A percentile compares a stretch with the other conserved stretches of the same genome.
Conservation (phyloP, 2,888 invertebrate genomes). For the Silvanus unidentatus region DNA sequence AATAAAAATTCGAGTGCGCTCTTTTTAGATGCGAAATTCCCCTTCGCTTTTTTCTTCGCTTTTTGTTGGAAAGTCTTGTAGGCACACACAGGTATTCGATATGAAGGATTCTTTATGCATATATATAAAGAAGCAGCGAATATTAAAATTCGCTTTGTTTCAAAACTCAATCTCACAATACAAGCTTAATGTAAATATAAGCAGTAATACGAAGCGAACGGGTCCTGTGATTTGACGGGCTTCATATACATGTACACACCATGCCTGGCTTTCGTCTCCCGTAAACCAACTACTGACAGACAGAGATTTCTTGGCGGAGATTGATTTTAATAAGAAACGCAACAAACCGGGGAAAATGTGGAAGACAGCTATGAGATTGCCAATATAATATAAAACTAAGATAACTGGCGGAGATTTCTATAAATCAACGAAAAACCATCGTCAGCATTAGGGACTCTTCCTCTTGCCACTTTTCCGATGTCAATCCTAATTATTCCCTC, state of each 20-base stretch:
- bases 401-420: neutral
- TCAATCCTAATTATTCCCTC: too few relatives aligned
- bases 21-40: too few relatives aligned
- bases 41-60: too few relatives aligned
- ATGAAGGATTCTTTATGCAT: slow-evolving; percentile 38
- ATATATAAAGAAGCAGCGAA: slow-evolving; percentile 38
- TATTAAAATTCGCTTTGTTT: slow-evolving; percentile 46
- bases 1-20: too few relatives aligned
- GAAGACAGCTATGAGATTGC: slow-evolving; percentile 38
- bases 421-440: too few relatives aligned
- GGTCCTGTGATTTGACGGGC: slow-evolving; percentile 36
- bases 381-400: slow-evolving; percentile 4
- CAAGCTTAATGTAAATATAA: slow-evolving; percentile 44
- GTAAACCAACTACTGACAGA: slow-evolving; percentile 33
- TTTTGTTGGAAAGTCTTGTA: too few relatives aligned
- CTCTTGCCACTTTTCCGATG: too few relatives aligned
- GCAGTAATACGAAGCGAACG: slow-evolving; percentile 34
- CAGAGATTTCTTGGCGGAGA: slow-evolving; percentile 31
- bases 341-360: slow-evolving; percentile 31
- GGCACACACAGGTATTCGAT: slow-evolving; percentile 38
- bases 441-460: too few relatives aligned
- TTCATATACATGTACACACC: too few relatives aligned
- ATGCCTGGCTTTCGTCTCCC: too few relatives aligned
- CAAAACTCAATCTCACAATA: slow-evolving; percentile 44
- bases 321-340: slow-evolving; percentile 40